Evolutionary conservation across 2,113 vertebrate species (phyloP), one percentile per base, ranked within the genome.

Genomic region (Orycteropus afer): DNA sequence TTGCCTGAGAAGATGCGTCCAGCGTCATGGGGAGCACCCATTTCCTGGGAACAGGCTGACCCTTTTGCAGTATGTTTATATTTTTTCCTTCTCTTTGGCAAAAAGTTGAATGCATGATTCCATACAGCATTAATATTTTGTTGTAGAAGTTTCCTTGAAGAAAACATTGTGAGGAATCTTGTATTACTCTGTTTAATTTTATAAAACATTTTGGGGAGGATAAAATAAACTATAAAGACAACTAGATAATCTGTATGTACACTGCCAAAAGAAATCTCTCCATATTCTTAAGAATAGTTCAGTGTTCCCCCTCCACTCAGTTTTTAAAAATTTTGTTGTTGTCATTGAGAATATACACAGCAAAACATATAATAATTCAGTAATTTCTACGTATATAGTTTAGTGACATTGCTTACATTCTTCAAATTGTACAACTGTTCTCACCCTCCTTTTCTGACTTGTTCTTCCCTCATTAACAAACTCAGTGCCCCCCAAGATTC

Each of bases 1-100:
- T 97, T 99, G 90, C 99, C 99, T 0, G 99, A 99, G 98, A 99
- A 99, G 97, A 99, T 99, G 99, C 97, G 99, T 71, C 99, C 99
- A 0, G 99, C 99, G 0, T 99, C 99, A 1, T 99, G 99, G 99
- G 99, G 99, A 90, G 99, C 99, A 0, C 99, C 99, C 77, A 99
- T 99, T 88, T 99, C 99, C 0, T 99, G 99, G 99, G 99, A 99
- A 49, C 99, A 99, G 97, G 99, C 99, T 5, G 99, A 99, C 95
- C 99, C 99, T 22, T 99, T 99, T 95, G 99, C 99, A 37, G 99
- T 99, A 98, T 98, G 98, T 96, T 89, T 27, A 5, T 11, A 5
- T 34, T 17, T 71, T 40, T 42, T 25, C 20, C 9, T 80, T 83
- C 49, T 53, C 42, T 55, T 49, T 25, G 32, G 23, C 27, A 69